A percentile compares a stretch with the other conserved stretches of the same genome.
Conservation (phyloP, 2,797 vertebrate species). For the Triplophysa yarkandensis region DNA sequence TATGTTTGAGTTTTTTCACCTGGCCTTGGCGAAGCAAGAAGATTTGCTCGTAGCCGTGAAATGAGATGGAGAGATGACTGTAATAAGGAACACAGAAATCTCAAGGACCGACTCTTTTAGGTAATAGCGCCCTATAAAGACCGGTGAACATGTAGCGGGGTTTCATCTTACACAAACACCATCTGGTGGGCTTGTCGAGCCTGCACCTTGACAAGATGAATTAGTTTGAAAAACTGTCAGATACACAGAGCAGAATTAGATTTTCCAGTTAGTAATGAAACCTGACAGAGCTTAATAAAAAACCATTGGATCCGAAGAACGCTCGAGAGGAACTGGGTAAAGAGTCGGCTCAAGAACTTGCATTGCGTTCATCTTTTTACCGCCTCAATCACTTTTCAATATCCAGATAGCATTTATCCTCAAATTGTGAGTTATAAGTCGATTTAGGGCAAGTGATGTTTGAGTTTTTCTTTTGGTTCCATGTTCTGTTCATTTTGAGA, state of each 20-base stretch:
- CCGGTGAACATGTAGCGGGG: conserved; percentile 62
- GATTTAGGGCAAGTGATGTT: conserved; percentile 66
- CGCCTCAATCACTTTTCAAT: conserved; percentile 60
- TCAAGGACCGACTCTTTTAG: conserved; percentile 33
- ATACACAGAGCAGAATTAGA: conserved; percentile 72
- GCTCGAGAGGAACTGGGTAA: conserved; percentile 62
- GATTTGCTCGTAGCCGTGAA: conserved; percentile 33
- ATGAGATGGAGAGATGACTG: conserved; percentile 26
- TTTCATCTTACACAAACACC: conserved; percentile 72
- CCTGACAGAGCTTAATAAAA: conserved; percentile 75
- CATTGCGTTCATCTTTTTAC: conserved; percentile 57
- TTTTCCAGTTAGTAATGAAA: conserved; percentile 74
- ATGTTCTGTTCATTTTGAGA: conserved; percentile 70
- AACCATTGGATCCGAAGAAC: conserved; percentile 67
- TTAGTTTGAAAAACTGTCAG: conserved; percentile 75
- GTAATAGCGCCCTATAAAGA: conserved; percentile 56
- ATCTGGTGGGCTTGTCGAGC: conserved; percentile 71
- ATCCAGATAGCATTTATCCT: conserved; percentile 58
- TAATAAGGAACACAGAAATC: conserved; percentile 1
- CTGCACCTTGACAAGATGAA: conserved; percentile 74
- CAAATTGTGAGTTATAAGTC: conserved; percentile 69
- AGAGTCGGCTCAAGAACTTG: conserved; percentile 58
- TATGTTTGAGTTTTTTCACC: conserved; percentile 22
- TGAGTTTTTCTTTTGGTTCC: conserved; percentile 59
- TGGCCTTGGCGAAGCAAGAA: conserved; percentile 22